Base-by-base conservation (phyloP, 2,113 vertebrate genomes). In the Rhipidura dahli region DNA sequence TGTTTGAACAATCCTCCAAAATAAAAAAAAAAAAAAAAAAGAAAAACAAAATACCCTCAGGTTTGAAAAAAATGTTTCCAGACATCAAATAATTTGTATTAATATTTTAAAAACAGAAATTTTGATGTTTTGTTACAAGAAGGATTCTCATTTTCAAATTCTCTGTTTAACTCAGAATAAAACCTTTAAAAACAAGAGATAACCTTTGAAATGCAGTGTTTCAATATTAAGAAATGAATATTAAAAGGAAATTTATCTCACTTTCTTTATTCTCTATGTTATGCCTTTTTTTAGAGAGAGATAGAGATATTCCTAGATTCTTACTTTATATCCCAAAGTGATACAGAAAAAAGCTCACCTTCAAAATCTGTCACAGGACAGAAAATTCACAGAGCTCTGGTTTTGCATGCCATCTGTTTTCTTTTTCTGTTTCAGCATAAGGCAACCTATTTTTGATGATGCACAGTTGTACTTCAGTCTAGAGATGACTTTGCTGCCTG, bases 381-480 rank as follows among this genome's bases (percentile, higher is more conserved):
- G 51, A 77, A 96, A 91, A 87, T 85, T 93, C 78, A 78, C 65
- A 84, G 39, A 82, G 61, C 39, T 89, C 61, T 91, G 40, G 22
- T 39, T 94, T 87, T 94, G 28, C 64, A 79, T 80, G 75, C 82
- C 93, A 86, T 95, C 90, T 93, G 69, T 68, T 63, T 94, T 60
- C 35, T n/a, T 89, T 49, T 87, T 91, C 51, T 82, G 10, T 79
- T 89, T 75, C 82, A 91, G 21, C 44, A 37, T 13, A 89, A 73
- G 78, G 31, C 44, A 96, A 87, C n/a, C 57, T 94, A 59, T 82
- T 91, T 95, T 95, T 80, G 49, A 51, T 68, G 10, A 10, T 49
- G 59, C 11, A 59, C 27, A 31, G 12, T 64, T 75, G 53, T 69
- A 65, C 33, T 76, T 85, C 65, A 59, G 26, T 39, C 47, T 70